Evolutionary conservation across 2,888 invertebrate genomes (phyloP), one percentile per base, ranked within the genome.

Genomic region (Nycteola revayana): DNA sequence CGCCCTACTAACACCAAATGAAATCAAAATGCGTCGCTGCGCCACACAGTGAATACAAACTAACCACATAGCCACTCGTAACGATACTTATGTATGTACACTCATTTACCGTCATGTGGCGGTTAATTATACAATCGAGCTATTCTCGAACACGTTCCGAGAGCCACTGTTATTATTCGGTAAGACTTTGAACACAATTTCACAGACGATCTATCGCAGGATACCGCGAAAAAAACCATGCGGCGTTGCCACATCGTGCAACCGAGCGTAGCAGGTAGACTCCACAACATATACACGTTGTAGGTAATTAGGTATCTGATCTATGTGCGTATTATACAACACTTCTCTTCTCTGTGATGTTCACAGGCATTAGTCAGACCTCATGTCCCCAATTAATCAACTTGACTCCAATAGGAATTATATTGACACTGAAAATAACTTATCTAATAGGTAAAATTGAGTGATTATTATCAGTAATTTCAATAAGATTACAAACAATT

Each of bases 171-270:
- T 63, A 60, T 51, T 66, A 67, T 67, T 70, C 57, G 65, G 63
- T 66, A 68, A 64, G 49, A 60, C 57, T 66, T 59, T 62, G 61
- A 72, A 75, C 66, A 61, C 63, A 66, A 69, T 73, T 77, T 70
- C 67, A 74, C 70, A 70, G 68, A 66, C 60, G 67, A 71, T 78
- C 75, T 66, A 76, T 71, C 71, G 73, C 66, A 76, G 78, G 76
- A 80, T 77, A 81, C 75, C 75, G 78, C 82, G 75, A 82, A 83
- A 75, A 77, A 76, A 71, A 70, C 60, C 74, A 72, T 69, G 87
- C 87, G 84, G 69, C 84, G 87, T 88, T 88, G 87, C 87, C 87
- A 74, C 75, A 74, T 76, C 80, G 87, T 81, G 80, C 86, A 73
- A 57, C 73, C 72, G 75, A 78, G 72, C 78, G 75, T 75, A 77